Evolutionary conservation across 2,888 invertebrate species (phyloP).

Genomic region (Drosophila subquinaria): DNA sequence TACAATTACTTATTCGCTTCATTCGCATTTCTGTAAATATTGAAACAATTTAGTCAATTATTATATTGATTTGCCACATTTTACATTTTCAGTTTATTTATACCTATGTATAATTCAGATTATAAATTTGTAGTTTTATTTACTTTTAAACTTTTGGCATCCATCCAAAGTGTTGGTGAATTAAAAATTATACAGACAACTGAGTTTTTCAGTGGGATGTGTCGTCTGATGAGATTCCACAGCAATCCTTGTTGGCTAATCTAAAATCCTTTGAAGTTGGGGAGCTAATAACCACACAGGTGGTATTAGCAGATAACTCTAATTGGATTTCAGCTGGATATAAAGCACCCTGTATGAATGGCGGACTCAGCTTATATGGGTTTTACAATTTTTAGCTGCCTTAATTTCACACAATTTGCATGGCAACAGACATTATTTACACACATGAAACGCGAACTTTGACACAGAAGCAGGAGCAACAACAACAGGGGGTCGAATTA

Average conservation of each 20-base stretch:
- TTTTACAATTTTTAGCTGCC: conserved; percentile 53
- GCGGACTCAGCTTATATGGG: conserved; percentile 49
- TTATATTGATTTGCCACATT: neutral
- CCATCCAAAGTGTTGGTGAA: neutral
- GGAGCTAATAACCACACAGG: neutral
- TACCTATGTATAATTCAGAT: too few relatives aligned
- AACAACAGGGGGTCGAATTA: neutral
- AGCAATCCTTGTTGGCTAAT: neutral
- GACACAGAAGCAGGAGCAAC: conserved; percentile 48
- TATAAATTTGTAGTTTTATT: too few relatives aligned
- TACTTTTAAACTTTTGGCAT: neutral
- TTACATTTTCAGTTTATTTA: too few relatives aligned
- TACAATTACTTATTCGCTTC: conserved; percentile 1
- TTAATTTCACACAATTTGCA: conserved; percentile 67
- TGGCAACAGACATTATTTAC: conserved; percentile 62
- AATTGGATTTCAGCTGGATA: conserved; percentile 15
- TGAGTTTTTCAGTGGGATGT: neutral
- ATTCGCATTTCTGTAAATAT: neutral
- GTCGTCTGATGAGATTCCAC: neutral
- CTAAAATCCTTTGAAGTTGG: neutral
- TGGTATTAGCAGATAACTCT: conserved; percentile 9
- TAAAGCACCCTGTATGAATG: conserved; percentile 60
- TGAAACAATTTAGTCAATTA: neutral
- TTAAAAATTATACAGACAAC: neutral
- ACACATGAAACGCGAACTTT: conserved; percentile 66